These are phyloP conservation scores for Epinephelus cyanopodus DNA, from an alignment of 2,113 vertebrate genomes.

Conservation along the genomic window DNA sequence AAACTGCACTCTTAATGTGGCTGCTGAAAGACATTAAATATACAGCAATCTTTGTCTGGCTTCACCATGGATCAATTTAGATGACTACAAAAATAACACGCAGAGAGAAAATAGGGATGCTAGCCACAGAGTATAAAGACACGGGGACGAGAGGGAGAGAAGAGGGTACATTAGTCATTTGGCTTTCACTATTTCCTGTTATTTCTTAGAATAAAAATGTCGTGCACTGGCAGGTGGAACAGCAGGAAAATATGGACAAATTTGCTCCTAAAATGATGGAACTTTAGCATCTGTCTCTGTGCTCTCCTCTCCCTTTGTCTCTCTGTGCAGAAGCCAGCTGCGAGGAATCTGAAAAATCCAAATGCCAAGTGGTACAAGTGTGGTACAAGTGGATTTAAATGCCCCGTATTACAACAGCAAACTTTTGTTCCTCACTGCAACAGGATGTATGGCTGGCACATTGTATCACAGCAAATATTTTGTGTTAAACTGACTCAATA, in stretches of 20 bases:
- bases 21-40: conserved; percentile 80
- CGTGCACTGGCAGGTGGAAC: conserved; percentile 72
- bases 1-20: conserved; percentile 74
- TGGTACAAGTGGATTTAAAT: background rate
- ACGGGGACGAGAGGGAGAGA: conserved; percentile 21
- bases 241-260: conserved; percentile 63
- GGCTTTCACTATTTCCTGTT: conserved; percentile 71
- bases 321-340: conserved; percentile 7
- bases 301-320: background rate
- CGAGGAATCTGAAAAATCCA: conserved; percentile 13
- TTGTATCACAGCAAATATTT: background rate
- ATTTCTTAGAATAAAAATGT: conserved; percentile 71
- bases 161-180: conserved; percentile 73
- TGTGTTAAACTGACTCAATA: background rate
- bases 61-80: conserved; percentile 76
- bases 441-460: no score
- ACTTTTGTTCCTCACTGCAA: no score
- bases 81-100: conserved; percentile 73
- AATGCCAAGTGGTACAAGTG: background rate
- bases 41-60: conserved; percentile 76
- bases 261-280: conserved; percentile 66
- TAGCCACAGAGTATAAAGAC: conserved; percentile 33
- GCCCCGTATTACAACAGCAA: no score
- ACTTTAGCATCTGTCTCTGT: conserved; percentile 19
- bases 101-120: conserved; percentile 40